Conservation (phyloP, 2,113 vertebrate genomes). For the Eublepharis macularius region DNA sequence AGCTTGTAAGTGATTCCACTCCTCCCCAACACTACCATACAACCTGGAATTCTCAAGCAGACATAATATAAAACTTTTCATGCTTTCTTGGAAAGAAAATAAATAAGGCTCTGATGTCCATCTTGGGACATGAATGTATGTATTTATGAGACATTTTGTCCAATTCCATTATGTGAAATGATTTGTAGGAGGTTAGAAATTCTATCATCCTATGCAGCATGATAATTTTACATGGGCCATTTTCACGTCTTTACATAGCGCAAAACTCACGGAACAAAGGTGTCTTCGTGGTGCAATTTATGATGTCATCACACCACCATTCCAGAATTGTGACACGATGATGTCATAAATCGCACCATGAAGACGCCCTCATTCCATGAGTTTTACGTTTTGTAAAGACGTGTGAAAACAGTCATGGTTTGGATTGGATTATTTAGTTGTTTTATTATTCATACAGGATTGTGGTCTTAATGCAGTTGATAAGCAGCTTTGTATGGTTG, state of each 20-base stretch:
- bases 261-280: too few relatives aligned
- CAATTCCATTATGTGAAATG: neutral
- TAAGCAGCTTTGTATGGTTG: neutral
- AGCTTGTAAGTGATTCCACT: constrained; percentile 13
- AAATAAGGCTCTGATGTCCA: neutral
- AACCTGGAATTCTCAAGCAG: constrained; percentile 12
- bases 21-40: neutral
- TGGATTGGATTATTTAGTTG: neutral
- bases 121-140: neutral
- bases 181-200: constrained; percentile 15
- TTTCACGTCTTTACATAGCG: too few relatives aligned
- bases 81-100: neutral
- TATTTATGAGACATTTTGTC: neutral
- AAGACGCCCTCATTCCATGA: too few relatives aligned
- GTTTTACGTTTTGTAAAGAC: too few relatives aligned
- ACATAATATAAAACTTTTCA: neutral
- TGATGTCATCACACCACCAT: too few relatives aligned
- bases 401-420: too few relatives aligned
- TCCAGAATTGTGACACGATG: too few relatives aligned
- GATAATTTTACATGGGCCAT: neutral
- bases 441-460: neutral
- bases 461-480: neutral
- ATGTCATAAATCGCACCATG: too few relatives aligned
- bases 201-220: neutral
- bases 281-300: too few relatives aligned